These are phyloP conservation scores for Periparus ater DNA, from an alignment of 2,797 vertebrate genomes.

Conservation along the genomic window DNA sequence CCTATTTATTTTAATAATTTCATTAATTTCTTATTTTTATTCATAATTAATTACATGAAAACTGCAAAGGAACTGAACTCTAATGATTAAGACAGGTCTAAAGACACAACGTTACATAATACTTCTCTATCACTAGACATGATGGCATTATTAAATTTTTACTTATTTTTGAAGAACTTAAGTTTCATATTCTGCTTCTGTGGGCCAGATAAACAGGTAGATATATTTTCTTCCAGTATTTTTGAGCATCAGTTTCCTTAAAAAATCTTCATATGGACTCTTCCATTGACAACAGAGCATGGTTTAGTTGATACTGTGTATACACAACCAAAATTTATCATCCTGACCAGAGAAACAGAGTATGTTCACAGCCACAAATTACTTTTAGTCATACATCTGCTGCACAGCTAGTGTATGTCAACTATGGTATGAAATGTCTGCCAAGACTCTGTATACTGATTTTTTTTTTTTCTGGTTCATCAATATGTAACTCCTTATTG, in stretches of 20 bases:
- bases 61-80: neutral
- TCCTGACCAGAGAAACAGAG: neutral
- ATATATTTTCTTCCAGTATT: neutral
- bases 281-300: neutral
- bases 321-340: neutral
- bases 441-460: neutral
- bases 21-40: neutral
- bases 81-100: neutral
- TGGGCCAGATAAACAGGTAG: neutral
- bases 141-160: neutral
- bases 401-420: neutral
- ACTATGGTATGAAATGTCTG: neutral
- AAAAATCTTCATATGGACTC: neutral
- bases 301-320: neutral
- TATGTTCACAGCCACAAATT: neutral
- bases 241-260: neutral
- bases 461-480: neutral
- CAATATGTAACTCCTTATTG: neutral
- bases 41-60: neutral
- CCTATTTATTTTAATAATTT: neutral
- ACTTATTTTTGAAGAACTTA: neutral
- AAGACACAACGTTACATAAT: neutral
- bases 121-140: neutral
- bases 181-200: neutral
- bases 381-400: neutral